Conservation (phyloP, 1,140 invertebrate genomes). For the Wasmannia auropunctata region DNA sequence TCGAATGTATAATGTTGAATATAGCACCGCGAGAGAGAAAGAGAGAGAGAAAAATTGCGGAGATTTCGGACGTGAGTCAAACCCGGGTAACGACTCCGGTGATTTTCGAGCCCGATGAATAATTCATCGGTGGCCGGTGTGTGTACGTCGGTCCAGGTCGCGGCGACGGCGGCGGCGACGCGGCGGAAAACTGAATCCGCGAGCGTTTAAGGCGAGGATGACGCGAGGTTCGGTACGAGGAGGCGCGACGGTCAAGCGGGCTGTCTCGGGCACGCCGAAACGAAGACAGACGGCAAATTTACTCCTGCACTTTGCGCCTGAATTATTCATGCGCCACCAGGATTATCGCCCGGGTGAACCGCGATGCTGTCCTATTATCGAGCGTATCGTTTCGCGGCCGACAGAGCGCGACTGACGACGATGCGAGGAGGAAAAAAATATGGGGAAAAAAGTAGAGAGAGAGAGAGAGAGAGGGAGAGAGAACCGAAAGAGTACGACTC, state of each 20-base stretch:
- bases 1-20: neutral
- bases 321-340: slow-evolving; percentile 72
- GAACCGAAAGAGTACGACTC: neutral
- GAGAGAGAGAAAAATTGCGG: too few species aligned
- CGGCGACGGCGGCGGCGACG: slow-evolving; percentile 27
- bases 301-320: slow-evolving; percentile 75
- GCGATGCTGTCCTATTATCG: slow-evolving; percentile 69
- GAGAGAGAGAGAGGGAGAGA: neutral
- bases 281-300: slow-evolving; percentile 78
- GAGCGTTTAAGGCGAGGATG: slow-evolving; percentile 66
- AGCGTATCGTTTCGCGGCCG: slow-evolving; percentile 51
- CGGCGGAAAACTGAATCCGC: slow-evolving; percentile 70
- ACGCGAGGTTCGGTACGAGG: slow-evolving; percentile 16
- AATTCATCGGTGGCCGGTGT: slow-evolving; percentile 63
- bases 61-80: slow-evolving; percentile 20
- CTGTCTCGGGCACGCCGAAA: slow-evolving; percentile 68
- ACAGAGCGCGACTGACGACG: neutral
- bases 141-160: neutral
- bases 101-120: slow-evolving; percentile 67
- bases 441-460: neutral
- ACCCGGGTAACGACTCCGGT: slow-evolving; percentile 12
- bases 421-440: neutral
- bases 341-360: slow-evolving; percentile 64
- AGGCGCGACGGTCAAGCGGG: slow-evolving; percentile 57
- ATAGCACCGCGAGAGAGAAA: neutral